Evolutionary conservation across 2,113 vertebrate species (phyloP), one percentile per base, ranked within the genome.

Genomic region (Indicator maculatus): DNA sequence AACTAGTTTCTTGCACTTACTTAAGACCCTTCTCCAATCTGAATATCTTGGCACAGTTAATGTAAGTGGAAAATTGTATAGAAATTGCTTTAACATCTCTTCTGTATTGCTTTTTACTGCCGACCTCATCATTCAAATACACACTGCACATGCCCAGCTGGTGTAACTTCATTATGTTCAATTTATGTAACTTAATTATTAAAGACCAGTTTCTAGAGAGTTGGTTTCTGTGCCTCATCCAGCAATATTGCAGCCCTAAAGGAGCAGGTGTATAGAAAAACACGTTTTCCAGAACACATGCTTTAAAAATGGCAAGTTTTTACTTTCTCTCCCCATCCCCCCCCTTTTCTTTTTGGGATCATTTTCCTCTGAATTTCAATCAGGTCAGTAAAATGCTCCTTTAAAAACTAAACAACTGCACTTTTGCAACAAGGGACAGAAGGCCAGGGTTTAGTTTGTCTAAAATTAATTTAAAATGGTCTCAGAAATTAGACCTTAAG

Each of bases 151-250:
- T 95, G 91, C 95, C 87, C 82, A 96, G 78, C 12, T 95, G 94
- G 53, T 93, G 58, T 94, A 96, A 96, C 92, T 96, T 97, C 96
- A 98, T 98, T 96, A 98, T 91, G 75, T 96, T 96, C 95, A 89
- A 95, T 97, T 97, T 97, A 88, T 96, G 45, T 94, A 91, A 93
- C 89, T 97, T 92, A 93, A 96, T 98, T 96, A 97, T 97, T 97
- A 92, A 98, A 96, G 95, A 96, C 86, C 76, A 73, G n/a, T 94
- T 97, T 97, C 96, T 91, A 93, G 89, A 93, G 88, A 89, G 44
- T 89, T 94, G 27, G 41, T 95, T 95, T 95, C 83, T 90, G 2
- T 73, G 66, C 45, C 79, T 92, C 47, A n/a, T 73, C 71, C 38
- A 84, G 58, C 50, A 39, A 66, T 80, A 12, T 71, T 67, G 5